phyloP scores from a whole-genome alignment of 2,113 vertebrate species.

The Onychorhynchus coronatus region DNA sequence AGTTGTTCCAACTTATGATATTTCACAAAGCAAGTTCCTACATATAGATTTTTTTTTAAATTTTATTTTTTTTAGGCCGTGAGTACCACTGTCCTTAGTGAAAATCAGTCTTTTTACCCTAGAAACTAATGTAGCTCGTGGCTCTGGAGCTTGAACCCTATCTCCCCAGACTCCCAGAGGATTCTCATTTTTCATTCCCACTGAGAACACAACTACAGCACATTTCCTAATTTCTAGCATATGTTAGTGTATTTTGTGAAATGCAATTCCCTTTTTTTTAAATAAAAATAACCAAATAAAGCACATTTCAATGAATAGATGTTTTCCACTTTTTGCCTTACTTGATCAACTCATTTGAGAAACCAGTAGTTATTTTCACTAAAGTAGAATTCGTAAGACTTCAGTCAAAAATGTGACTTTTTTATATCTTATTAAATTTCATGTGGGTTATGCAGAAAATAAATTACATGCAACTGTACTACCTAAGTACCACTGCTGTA shows the following conservation, averaged over 20 bases:
- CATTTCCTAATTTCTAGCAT: slow-evolving; percentile 51
- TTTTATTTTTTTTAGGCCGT: not conserved
- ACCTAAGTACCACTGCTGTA: slow-evolving; percentile 33
- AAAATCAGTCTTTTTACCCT: slow-evolving; percentile 4
- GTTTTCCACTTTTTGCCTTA: not conserved
- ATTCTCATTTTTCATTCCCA: slow-evolving; percentile 34
- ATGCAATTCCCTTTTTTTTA: not conserved
- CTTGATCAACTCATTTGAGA: not conserved
- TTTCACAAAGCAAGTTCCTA: not conserved
- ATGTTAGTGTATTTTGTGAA: not conserved
- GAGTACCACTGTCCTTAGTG: not conserved
- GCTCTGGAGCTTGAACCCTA: slow-evolving; percentile 5
- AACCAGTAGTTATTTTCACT: slow-evolving; percentile 22
- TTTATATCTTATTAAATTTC: slow-evolving; percentile 70
- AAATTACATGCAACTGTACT: slow-evolving; percentile 59
- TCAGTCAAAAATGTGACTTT: slow-evolving; percentile 65
- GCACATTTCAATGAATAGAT: not conserved
- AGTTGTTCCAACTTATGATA: not conserved
- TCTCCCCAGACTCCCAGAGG: not conserved
- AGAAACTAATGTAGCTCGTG: not conserved
- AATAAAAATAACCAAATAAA: slow-evolving; percentile 2
- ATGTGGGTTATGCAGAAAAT: slow-evolving; percentile 66
- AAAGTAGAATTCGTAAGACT: slow-evolving; percentile 41
- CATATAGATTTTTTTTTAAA: not conserved
- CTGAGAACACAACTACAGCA: slow-evolving; percentile 42